Conservation (phyloP, 2,113 vertebrate species). For the Uria lomvia region DNA sequence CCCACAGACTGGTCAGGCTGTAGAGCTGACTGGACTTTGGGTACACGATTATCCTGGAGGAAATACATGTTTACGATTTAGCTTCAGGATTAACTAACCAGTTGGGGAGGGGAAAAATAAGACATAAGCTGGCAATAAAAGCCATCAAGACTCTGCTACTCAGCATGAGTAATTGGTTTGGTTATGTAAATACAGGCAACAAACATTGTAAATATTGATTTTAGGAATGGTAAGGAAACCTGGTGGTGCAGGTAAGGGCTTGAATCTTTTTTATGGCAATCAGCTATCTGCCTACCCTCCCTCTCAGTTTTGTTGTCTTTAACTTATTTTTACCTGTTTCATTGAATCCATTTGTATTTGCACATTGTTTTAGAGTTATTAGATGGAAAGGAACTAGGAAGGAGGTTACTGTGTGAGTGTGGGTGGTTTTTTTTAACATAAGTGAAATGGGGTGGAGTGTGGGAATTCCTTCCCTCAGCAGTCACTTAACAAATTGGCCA, state of each 20-base stretch:
- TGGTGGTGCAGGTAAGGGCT: neutral
- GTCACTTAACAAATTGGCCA: neutral
- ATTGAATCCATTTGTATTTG: neutral
- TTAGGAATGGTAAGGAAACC: neutral
- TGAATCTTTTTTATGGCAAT: neutral
- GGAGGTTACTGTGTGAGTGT: neutral
- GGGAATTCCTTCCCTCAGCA: slow-evolving; percentile 39
- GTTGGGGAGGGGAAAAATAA: neutral
- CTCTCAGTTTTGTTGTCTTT: neutral
- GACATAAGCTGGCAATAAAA: neutral
- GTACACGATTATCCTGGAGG: neutral
- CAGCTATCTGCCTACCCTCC: neutral
- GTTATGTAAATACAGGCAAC: neutral
- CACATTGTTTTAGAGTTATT: neutral
- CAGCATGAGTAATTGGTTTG: neutral
- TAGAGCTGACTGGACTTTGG: neutral
- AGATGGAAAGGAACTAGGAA: neutral
- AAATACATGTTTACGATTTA: neutral
- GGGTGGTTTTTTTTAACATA: neutral
- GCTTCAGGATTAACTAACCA: neutral
- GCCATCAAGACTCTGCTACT: neutral
- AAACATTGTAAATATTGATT: neutral
- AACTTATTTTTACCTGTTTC: neutral
- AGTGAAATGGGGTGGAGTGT: slow-evolving; percentile 22
- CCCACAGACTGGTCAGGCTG: neutral